Base-by-base conservation (phyloP, 2,888 invertebrate species). In the Anticlea derivata region DNA sequence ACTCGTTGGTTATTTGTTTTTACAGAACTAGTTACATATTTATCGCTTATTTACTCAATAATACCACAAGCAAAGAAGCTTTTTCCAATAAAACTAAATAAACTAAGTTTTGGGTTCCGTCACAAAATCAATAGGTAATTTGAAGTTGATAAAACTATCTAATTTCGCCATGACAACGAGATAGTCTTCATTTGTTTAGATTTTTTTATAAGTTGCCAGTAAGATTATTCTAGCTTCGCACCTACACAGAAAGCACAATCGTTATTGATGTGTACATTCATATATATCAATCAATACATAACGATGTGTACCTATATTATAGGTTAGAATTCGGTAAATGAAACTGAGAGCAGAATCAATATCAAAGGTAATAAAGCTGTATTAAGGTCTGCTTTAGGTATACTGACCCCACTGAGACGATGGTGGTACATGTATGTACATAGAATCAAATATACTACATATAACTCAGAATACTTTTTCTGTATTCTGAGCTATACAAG, bases 331-430 rank as follows among this genome's bases (percentile, higher is more conserved):
- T 70, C 61, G 55, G 50, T 65, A 56, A 60, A 86, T 87, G 86
- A 86, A 87, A 77, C 77, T 81, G 71, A 83, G 63, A 70, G 64
- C 77, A 54, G 74, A 86, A 66, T 67, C 71, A 35, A 81, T 80
- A 68, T 78, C 80, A 12, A 78, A 84, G 86, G 86, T 87, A 83
- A 50, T 8, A 39, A 35, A 38, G 47, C 23, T 26, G 1, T 23
- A 39, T n/a, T 7, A 30, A 50, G 27, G 34, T 34, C n/a, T 33
- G 7, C 6, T 11, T n/a, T n/a, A n/a, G n/a, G 7, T 30, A 20
- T 50, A 48, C 46, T 62, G 29, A 30, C 58, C 44, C 54, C 53
- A 59, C 46, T 49, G 35, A 49, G 44, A 50, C 48, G 57, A 27
- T 43, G 58, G 49, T 17, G 17, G 17, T 33, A 48, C 35, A 12